Base-by-base conservation (phyloP, 2,797 vertebrate species). In the Gymnocypris eckloni region DNA sequence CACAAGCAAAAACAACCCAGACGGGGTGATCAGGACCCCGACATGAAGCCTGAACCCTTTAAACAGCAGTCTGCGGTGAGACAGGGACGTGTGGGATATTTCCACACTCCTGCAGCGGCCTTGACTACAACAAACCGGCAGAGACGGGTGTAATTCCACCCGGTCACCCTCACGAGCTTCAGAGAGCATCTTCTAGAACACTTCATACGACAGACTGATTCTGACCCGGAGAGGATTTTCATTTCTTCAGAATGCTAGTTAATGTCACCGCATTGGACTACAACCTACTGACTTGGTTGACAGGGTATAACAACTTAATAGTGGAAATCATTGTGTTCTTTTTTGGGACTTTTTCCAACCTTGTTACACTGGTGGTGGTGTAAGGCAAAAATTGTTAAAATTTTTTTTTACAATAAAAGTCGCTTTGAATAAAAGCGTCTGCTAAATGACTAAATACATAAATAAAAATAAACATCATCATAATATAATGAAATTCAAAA, bases 81-180 rank as follows among this genome's bases (percentile, higher is more conserved):
- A 45, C 77, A 13, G 77, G 28, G 56, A 48, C 59, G 41, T 43
- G 39, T 39, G 8, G 4, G 79, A 80, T 67, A 25, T 78, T 73
- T 84, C 59, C 59, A 78, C 50, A 69, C 18, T 54, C 50, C 82
- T 54, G 75, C 73, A 37, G 64, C 12, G 59, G 41, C 82, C 73
- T 54, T 69, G 72, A 54, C 72, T 67, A 50, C 33, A 2, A 66
- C 75, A 59, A 22, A 77, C 52, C 54, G 11, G 18, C 72, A 56
- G 64, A 37, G 41, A 39, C 18, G 39, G 56, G 80, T 86, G 85
- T 75, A 86, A 86, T 86, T 86, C 64, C 85, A 86, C 79, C 50
- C 28, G 13, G 6, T 39, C 37, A 10, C 50, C 45, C 37, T 25
- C 33, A 22, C 16, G 0, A 72, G 37, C 15, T 41, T 41, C 16